Evolutionary conservation across 2,888 invertebrate species (phyloP), one percentile per base, ranked within the genome.

Genomic region (Muschampia staudingeri): DNA sequence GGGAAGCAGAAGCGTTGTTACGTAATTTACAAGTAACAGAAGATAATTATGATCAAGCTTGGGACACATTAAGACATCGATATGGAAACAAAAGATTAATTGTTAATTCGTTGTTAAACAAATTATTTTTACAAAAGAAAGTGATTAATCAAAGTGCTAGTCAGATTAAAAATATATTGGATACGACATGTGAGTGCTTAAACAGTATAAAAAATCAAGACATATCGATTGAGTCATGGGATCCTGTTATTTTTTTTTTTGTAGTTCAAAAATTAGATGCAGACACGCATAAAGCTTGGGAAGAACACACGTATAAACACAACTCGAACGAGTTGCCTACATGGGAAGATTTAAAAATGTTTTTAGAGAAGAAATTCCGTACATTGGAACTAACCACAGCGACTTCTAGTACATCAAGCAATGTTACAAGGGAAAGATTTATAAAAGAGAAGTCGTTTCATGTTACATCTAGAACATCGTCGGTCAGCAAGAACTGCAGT

Each of bases 31-130:
- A 77, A 80, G 73, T 81, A 0, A 82, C 81, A 12, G 73, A 81
- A 12, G 40, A 19, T 25, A 84, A 84, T 65, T 84, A 84, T 77
- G 71, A 48, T 8, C 67, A 78, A 30, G 72, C 81, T 25, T 82
- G 81, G 81, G 30, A 77, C 1, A 81, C 73, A 25, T 61, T 75
- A 52, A 75, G n/a, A 37, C 6, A 30, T 56, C 75, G 75, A n/a
- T 75, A 37, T n/a, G 75, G 75, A 19, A 75, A 75, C 37, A 48
- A 52, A 44, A n/a, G 75, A 12, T 34, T 75, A 44, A 75, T 75
- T n/a, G 34, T 75, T 9, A 52, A 25, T 9, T 75, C 76, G 1
- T 30, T 76, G 11, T 42, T 76, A 9, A 76, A 67, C 30, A 76
- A 37, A 44, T 65, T 76, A 19, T 76, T 76, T 67, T 42, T 16